These are phyloP conservation scores for Tachyglossus aculeatus DNA, from an alignment of 2,797 vertebrate species.

Conservation along the genomic window DNA sequence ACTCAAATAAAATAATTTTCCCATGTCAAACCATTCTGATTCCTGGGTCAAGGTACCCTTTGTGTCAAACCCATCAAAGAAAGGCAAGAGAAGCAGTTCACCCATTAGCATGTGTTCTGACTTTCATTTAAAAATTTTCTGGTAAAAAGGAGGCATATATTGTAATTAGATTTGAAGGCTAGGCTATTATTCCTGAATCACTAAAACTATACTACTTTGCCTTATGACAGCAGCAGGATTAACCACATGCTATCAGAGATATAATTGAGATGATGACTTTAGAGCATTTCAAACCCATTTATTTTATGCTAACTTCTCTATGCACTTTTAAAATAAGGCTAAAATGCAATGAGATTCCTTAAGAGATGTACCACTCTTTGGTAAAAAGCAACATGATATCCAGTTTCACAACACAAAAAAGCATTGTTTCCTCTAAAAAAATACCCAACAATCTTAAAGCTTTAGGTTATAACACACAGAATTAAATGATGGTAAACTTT, in stretches of 20 bases:
- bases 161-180: background rate
- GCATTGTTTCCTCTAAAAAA: too few species aligned
- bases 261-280: background rate
- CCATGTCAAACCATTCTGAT: too few species aligned
- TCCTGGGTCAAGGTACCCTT: too few species aligned
- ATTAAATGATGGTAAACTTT: too few species aligned
- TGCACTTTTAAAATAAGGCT: background rate
- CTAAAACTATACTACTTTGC: background rate
- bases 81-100: too few species aligned
- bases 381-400: slow-evolving; percentile 15
- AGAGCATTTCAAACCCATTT: background rate
- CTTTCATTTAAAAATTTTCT: slow-evolving; percentile 4
- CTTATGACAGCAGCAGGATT: background rate
- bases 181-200: background rate
- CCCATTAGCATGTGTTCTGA: background rate
- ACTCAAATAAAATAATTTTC: too few species aligned
- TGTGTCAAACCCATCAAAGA: too few species aligned
- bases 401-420: slow-evolving; percentile 19
- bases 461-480: too few species aligned
- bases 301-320: background rate
- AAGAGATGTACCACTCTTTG: slow-evolving; percentile 14
- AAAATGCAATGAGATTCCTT: slow-evolving; percentile 7
- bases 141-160: background rate
- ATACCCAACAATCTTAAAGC: too few species aligned
- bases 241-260: background rate